phyloP scores from a whole-genome alignment of 2,888 invertebrate species.

The Catonia carolina region DNA sequence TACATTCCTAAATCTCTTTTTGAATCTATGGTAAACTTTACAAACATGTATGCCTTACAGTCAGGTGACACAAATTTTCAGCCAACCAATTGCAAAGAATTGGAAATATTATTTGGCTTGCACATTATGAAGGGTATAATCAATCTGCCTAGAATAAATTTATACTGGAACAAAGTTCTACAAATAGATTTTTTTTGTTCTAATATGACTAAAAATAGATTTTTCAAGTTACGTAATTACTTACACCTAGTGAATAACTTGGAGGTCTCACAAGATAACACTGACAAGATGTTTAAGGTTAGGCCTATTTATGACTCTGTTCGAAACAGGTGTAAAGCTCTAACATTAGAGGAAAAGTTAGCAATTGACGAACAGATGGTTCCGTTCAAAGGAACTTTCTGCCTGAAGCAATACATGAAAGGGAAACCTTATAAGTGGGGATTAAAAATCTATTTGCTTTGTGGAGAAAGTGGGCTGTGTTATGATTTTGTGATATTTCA shows the following conservation, averaged over 20 bases:
- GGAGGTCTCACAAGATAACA: constrained; percentile 4
- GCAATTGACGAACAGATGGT: too few species aligned
- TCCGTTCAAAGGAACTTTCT: constrained; percentile 29
- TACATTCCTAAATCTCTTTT: too few species aligned
- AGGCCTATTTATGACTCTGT: constrained; percentile 26
- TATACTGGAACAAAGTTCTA: constrained; percentile 12
- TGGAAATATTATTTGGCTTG: neutral
- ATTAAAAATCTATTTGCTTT: neutral
- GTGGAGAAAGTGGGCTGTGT: constrained; percentile 1
- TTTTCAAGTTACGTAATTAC: neutral
- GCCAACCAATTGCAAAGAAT: neutral
- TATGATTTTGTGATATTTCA: constrained; percentile 12
- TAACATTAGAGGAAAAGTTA: constrained; percentile 24
- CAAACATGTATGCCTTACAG: too few species aligned
- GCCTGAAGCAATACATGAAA: constrained; percentile 28
- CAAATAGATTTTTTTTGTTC: neutral
- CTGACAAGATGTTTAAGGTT: constrained; percentile 24
- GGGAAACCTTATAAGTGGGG: constrained; percentile 24
- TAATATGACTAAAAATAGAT: constrained; percentile 4
- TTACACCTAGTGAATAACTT: constrained; percentile 1
- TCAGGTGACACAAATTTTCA: too few species aligned
- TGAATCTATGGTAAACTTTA: too few species aligned
- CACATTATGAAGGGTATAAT: neutral
- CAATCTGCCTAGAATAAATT: neutral
- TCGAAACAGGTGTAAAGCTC: constrained; percentile 20